These are phyloP conservation scores for Hydroisotoma schaefferi DNA, from an alignment of 2,888 invertebrate genomes.

Conservation along the genomic window DNA sequence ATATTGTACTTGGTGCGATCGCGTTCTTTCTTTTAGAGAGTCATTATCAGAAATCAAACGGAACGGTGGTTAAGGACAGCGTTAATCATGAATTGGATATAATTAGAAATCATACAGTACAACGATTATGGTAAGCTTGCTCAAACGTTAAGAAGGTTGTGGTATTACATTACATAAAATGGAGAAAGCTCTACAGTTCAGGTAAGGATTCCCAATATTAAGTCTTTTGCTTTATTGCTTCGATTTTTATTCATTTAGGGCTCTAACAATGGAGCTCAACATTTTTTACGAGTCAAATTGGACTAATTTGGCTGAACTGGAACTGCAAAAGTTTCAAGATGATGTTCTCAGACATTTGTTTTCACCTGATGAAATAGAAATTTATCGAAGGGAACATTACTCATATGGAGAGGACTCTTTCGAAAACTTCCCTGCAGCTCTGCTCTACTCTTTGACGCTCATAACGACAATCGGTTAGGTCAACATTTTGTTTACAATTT, in stretches of 20 bases:
- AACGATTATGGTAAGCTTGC: constrained; percentile 45
- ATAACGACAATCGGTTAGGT: constrained; percentile 89
- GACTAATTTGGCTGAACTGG: constrained; percentile 81
- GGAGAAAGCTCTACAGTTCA: too few relatives aligned
- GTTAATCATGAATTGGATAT: constrained; percentile 45
- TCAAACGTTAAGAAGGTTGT: neutral
- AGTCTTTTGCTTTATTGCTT: too few relatives aligned
- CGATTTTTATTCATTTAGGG: too few relatives aligned
- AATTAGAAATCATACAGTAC: constrained; percentile 46
- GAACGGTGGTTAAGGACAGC: constrained; percentile 44
- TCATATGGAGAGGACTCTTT: constrained; percentile 49
- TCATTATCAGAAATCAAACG: constrained; percentile 43
- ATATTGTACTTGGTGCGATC: constrained; percentile 87
- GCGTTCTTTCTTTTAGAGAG: constrained; percentile 83
- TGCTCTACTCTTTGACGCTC: constrained; percentile 86
- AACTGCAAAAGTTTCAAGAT: constrained; percentile 79
- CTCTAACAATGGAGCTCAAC: constrained; percentile 62
- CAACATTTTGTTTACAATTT: neutral
- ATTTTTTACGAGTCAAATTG: constrained; percentile 88
- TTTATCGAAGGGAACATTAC: constrained; percentile 54
- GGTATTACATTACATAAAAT: neutral
- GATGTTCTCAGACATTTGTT: constrained; percentile 50
- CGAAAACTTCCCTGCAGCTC: constrained; percentile 82
- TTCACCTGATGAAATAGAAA: constrained; percentile 46
- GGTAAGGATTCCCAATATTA: too few relatives aligned